A percentile compares a stretch with the other conserved stretches of the same genome.
These are phyloP conservation scores for Columba livia DNA, from an alignment of 2,113 vertebrate species.

Conservation along the genomic window DNA sequence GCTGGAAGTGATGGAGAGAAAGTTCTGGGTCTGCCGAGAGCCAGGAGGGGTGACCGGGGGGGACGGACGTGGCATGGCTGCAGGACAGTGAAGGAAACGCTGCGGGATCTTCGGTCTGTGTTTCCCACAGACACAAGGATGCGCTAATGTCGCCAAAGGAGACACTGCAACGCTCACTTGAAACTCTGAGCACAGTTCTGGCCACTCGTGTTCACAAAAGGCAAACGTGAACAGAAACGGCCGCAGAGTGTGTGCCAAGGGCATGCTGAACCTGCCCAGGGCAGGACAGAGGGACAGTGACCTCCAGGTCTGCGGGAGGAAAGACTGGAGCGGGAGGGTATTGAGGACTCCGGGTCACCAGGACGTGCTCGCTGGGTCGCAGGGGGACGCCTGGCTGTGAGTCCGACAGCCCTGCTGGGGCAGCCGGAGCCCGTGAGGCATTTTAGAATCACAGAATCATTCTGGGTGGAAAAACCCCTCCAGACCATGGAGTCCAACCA, in stretches of 20 bases:
- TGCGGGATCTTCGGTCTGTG: accelerated
- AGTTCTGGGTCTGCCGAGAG: neutral
- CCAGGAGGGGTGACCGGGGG: neutral
- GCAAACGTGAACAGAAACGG: accelerated
- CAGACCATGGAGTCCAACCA: too few relatives aligned
- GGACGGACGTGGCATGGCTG: accelerated
- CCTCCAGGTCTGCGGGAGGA: neutral
- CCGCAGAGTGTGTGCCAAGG: neutral
- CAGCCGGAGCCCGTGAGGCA: neutral
- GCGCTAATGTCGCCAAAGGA: accelerated
- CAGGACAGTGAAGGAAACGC: accelerated
- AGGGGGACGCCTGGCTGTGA: neutral
- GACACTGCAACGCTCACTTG: accelerated
- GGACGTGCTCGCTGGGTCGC: neutral
- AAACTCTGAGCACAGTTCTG: neutral
- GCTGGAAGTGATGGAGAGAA: neutral
- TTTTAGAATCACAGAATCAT: too few relatives aligned
- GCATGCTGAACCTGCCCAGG: neutral
- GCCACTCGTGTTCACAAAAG: neutral
- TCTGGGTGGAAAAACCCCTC: too few relatives aligned
- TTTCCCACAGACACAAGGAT: accelerated
- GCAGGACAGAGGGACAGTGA: too few relatives aligned
- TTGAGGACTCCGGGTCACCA: neutral
- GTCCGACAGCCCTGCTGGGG: neutral
- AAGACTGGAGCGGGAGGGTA: neutral